Conservation (phyloP, 2,113 vertebrate genomes). For the Patagioenas fasciata region DNA sequence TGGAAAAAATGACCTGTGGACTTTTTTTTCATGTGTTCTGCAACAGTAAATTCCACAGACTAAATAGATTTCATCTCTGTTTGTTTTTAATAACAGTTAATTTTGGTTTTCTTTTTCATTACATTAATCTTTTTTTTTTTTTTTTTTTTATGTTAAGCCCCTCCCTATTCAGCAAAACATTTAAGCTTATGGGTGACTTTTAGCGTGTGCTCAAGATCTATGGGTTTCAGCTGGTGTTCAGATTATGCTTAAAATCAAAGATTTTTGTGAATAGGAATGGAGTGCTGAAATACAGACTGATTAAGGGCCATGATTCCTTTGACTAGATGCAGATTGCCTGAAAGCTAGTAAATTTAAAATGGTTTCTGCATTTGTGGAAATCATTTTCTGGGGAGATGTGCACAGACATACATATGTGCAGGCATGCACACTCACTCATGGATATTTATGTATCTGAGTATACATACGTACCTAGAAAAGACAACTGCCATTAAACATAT, state of each 20-base stretch:
- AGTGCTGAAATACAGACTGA: background rate
- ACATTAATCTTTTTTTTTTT: background rate
- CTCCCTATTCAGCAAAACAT: background rate
- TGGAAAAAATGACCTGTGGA: background rate
- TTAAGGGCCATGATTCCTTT: background rate
- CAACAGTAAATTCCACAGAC: background rate
- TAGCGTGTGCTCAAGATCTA: background rate
- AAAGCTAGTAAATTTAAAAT: background rate
- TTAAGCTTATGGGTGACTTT: background rate
- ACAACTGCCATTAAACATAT: background rate
- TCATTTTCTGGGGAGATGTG: background rate
- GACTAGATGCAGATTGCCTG: background rate
- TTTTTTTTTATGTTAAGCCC: background rate
- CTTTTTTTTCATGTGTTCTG: background rate
- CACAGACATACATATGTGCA: no score
- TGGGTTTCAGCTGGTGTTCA: background rate
- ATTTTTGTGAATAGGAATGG: background rate
- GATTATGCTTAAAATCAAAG: background rate
- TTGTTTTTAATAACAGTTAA: background rate
- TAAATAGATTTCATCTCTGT: background rate
- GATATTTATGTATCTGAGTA: background rate
- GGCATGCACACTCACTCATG: rapidly evolving
- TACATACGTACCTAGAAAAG: background rate
- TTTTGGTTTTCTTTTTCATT: background rate
- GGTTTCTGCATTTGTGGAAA: background rate